Conservation (phyloP, 2,113 vertebrate species). For the Xiphophorus couchianus region DNA sequence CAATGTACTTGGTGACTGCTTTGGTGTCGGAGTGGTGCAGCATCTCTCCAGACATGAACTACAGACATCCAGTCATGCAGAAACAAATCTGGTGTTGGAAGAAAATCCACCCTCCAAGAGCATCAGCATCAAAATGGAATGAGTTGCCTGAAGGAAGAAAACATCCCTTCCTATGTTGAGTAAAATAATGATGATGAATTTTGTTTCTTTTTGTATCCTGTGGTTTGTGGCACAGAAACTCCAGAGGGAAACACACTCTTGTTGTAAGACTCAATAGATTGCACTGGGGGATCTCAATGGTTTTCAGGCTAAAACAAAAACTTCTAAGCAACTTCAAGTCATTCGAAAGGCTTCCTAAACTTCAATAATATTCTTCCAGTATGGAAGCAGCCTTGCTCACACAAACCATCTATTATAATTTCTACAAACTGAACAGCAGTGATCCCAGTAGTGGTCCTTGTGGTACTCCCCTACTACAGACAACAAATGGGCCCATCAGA, state of each 20-base stretch:
- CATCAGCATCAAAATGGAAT: neutral
- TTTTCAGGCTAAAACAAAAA: neutral
- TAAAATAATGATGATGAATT: neutral
- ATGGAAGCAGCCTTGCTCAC: too few species aligned
- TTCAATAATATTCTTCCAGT: too few species aligned
- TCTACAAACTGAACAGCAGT: too few species aligned
- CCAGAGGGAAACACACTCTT: neutral
- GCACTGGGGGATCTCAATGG: neutral
- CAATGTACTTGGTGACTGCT: conserved; percentile 53
- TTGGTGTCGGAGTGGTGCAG: conserved; percentile 47
- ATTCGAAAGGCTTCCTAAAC: too few species aligned
- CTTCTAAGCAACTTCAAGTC: too few species aligned
- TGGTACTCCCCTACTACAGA: too few species aligned
- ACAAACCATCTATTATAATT: too few species aligned
- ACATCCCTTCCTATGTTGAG: too few species aligned
- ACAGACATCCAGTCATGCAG: neutral
- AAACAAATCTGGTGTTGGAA: neutral
- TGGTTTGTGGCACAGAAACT: neutral
- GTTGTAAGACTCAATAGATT: neutral
- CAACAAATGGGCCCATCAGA: too few species aligned
- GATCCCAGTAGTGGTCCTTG: too few species aligned
- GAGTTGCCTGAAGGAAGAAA: neutral
- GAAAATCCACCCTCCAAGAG: neutral
- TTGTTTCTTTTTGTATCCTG: too few species aligned
- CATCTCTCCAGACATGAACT: conserved; percentile 51